These are phyloP conservation scores for Mesodorylaimus sp. DNA, from an alignment of 2,888 invertebrate genomes.

Conservation along the genomic window DNA sequence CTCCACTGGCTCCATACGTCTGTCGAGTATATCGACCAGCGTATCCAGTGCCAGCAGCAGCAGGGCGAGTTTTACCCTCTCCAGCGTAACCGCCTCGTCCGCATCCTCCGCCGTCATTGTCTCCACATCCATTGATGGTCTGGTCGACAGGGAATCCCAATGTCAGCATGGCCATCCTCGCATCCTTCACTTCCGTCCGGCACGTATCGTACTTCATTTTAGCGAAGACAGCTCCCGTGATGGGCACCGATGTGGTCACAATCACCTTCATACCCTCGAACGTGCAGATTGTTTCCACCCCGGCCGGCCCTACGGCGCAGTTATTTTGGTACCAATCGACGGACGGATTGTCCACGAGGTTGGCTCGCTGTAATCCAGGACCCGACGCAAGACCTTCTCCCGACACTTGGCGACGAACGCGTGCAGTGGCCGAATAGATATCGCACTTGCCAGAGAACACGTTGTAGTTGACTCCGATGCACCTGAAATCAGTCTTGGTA, in stretches of 20 bases:
- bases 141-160: conserved; percentile 15
- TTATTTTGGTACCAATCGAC: conserved; percentile 28
- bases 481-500: conserved; percentile 13
- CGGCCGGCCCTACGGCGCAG: conserved; percentile 16
- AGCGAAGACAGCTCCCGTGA: conserved; percentile 28
- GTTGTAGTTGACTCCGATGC: conserved; percentile 28
- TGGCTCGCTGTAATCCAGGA: not conserved
- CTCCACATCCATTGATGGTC: conserved; percentile 15
- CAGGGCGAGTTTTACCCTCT: not conserved
- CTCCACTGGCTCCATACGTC: not conserved
- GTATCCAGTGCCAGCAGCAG: not conserved
- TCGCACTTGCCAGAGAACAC: conserved; percentile 24
- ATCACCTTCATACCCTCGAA: conserved; percentile 27
- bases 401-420: not conserved
- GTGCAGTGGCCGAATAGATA: conserved; percentile 16
- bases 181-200: conserved; percentile 22
- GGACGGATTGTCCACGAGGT: conserved; percentile 11
- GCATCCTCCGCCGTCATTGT: conserved; percentile 9
- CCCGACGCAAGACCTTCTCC: not conserved
- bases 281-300: conserved; percentile 27
- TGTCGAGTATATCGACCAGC: too few species aligned
- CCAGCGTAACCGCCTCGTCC: not conserved
- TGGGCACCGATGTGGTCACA: conserved; percentile 16
- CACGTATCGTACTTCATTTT: conserved; percentile 30
- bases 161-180: conserved; percentile 1